Conservation (phyloP, 2,113 vertebrate species). For the Microtus richardsoni region DNA sequence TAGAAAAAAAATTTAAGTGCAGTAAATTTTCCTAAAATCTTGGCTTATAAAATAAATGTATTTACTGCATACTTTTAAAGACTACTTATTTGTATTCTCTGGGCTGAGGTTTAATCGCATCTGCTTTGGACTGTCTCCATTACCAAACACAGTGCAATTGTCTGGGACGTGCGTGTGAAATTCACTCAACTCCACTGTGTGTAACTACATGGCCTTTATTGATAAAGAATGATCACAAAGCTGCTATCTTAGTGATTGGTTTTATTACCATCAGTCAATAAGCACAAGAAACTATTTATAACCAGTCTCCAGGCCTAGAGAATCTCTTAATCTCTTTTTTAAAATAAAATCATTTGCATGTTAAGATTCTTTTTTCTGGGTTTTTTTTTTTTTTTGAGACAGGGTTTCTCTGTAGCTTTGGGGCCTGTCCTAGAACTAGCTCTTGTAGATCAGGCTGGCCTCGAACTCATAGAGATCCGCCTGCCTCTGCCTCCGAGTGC, state of each 20-base stretch:
- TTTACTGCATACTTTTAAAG: constrained; percentile 46
- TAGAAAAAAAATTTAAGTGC: constrained; percentile 42
- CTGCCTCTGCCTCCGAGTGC: too few species aligned
- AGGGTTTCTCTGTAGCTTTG: too few species aligned
- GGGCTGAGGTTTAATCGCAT: background rate
- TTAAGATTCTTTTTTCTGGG: background rate
- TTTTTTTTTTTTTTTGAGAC: too few species aligned
- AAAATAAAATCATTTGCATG: constrained; percentile 14
- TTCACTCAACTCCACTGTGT: background rate
- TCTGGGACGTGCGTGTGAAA: constrained; percentile 15
- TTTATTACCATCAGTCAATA: constrained; percentile 53
- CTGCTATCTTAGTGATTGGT: background rate
- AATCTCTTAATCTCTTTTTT: constrained; percentile 26
- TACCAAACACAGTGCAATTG: constrained; percentile 43
- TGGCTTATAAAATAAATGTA: constrained; percentile 54
- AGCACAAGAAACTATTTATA: constrained; percentile 32
- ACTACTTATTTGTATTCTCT: constrained; percentile 58
- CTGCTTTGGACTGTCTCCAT: background rate
- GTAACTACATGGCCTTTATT: background rate
- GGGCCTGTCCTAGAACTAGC: too few species aligned
- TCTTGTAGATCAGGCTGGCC: too few species aligned
- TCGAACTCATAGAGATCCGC: too few species aligned
- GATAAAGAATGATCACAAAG: constrained; percentile 47
- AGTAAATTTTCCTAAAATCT: constrained; percentile 63
- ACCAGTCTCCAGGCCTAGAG: background rate